Evolutionary conservation across 2,113 vertebrate genomes (phyloP).

Genomic region (Sialia sialis): DNA sequence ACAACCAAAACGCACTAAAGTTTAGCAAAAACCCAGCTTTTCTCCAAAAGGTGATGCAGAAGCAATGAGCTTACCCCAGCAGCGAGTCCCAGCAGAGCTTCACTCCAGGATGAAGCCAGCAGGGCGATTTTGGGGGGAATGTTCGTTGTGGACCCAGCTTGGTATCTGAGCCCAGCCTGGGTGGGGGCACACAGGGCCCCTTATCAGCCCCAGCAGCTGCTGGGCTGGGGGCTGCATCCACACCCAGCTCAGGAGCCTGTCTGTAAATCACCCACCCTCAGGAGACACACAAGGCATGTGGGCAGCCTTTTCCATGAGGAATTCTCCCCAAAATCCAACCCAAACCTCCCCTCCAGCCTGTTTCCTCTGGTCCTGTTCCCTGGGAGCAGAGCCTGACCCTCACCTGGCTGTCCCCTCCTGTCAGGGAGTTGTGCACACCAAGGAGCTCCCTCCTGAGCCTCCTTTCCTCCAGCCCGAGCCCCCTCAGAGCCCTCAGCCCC

Average conservation of each 20-base stretch:
- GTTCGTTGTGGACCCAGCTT: not conserved
- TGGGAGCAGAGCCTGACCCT: not conserved
- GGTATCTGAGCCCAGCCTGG: not conserved
- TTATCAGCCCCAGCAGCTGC: not conserved
- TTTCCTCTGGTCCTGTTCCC: no score
- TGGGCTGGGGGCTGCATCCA: not conserved
- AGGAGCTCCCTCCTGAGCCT: not conserved
- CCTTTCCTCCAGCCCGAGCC: not conserved
- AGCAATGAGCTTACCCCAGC: not conserved
- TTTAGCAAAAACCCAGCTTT: not conserved
- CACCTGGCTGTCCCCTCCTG: not conserved
- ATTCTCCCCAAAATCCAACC: not conserved
- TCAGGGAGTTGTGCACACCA: rapidly evolving
- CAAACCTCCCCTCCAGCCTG: not conserved
- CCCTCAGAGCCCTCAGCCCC: no score
- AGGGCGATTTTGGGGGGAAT: rapidly evolving
- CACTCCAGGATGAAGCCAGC: no score
- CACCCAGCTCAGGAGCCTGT: rapidly evolving
- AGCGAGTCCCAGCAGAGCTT: not conserved
- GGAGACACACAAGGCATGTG: not conserved
- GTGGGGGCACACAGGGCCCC: not conserved
- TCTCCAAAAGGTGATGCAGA: rapidly evolving
- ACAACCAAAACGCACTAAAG: not conserved
- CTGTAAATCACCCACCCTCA: rapidly evolving
- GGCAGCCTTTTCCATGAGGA: not conserved